Conservation (phyloP, 2,888 invertebrate genomes). For the Timema podura region DNA sequence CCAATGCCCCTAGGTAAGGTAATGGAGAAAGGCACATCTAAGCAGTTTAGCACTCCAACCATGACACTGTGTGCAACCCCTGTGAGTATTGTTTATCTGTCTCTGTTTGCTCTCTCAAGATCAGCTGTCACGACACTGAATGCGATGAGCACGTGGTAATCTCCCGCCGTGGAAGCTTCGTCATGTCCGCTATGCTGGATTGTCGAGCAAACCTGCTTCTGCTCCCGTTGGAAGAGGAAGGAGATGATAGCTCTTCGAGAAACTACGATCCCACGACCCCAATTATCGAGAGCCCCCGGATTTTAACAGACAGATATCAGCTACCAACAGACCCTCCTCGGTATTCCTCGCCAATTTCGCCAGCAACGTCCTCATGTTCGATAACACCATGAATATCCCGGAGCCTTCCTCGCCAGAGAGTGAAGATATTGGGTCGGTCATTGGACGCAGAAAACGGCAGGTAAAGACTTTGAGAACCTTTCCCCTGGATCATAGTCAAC, state of each 20-base stretch:
- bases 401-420: too few relatives aligned
- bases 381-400: conserved; percentile 25
- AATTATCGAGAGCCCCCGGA: too few relatives aligned
- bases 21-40: too few relatives aligned
- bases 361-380: conserved; percentile 28
- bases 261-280: not conserved
- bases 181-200: conserved; percentile 24
- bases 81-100: too few relatives aligned
- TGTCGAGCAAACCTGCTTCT: conserved; percentile 20
- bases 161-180: conserved; percentile 22
- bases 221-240: conserved; percentile 13
- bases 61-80: too few relatives aligned
- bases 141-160: conserved; percentile 22
- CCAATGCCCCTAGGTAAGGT: too few relatives aligned
- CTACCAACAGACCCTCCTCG: conserved; percentile 20
- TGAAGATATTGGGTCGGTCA: too few relatives aligned
- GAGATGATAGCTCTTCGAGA: not conserved
- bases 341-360: conserved; percentile 27
- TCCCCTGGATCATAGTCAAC: too few relatives aligned
- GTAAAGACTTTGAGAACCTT: not conserved
- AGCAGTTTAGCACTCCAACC: too few relatives aligned
- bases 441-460: conserved; percentile 10
- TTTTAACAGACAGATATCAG: too few relatives aligned
- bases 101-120: not conserved
- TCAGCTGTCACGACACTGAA: conserved; percentile 12